Conservation (phyloP, 2,888 invertebrate genomes). For the Tromatobia lineatoria region DNA sequence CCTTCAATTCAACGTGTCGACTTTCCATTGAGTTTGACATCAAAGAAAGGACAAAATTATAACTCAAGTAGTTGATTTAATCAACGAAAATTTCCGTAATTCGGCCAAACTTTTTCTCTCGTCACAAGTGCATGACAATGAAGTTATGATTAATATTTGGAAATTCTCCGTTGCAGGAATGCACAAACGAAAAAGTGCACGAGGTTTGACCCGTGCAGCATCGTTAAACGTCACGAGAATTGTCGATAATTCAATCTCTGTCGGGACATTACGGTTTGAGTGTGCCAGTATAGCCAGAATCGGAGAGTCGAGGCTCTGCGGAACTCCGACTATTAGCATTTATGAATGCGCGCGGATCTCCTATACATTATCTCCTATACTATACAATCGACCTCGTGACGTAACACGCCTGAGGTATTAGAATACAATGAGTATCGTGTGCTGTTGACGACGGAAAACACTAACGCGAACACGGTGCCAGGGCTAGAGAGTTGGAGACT, state of each 20-base stretch:
- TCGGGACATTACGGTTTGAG: conserved; percentile 33
- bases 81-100: no score
- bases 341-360: conserved; percentile 55
- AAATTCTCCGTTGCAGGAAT: neutral
- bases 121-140: neutral
- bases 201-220: neutral
- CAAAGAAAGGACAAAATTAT: no score
- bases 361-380: neutral
- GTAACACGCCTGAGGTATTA: conserved; percentile 58
- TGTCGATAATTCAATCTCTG: conserved; percentile 51
- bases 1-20: no score
- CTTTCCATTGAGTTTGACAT: no score
- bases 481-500: conserved; percentile 10
- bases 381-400: conserved; percentile 56
- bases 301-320: conserved; percentile 3
- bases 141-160: neutral
- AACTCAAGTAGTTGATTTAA: no score
- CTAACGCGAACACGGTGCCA: conserved; percentile 42
- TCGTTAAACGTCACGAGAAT: conserved; percentile 29
- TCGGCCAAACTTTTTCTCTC: no score
- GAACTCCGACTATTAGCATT: conserved; percentile 56
- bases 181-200: neutral
- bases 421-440: conserved; percentile 66
- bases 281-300: conserved; percentile 44
- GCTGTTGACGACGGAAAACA: conserved; percentile 44